phyloP scores from a whole-genome alignment of 2,797 vertebrate genomes.

The Valencia hispanica region DNA sequence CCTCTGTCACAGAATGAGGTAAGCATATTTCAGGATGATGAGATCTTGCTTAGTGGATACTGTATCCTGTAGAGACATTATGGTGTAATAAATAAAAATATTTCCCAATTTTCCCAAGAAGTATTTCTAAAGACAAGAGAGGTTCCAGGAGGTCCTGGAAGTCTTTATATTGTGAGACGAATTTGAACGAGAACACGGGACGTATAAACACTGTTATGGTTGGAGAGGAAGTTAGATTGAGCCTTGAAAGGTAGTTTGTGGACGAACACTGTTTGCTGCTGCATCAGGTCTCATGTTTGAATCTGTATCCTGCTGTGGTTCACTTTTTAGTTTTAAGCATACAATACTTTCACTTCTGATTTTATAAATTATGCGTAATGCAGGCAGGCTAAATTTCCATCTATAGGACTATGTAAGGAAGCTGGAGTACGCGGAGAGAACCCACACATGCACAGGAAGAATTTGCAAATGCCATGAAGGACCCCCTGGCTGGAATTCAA shows the following conservation, averaged over 20 bases:
- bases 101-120: conserved; percentile 30
- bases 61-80: conserved; percentile 30
- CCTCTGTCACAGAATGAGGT: not conserved
- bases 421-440: too few species aligned
- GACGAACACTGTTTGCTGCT: too few species aligned
- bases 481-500: too few species aligned
- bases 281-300: not conserved
- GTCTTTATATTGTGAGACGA: conserved; percentile 34
- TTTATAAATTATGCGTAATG: too few species aligned
- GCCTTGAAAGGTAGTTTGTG: too few species aligned
- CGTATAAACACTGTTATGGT: not conserved
- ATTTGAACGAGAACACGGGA: not conserved
- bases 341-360: too few species aligned
- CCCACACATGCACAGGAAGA: too few species aligned
- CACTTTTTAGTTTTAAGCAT: not conserved
- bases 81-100: conserved; percentile 39
- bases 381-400: too few species aligned
- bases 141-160: conserved; percentile 23
- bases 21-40: not conserved
- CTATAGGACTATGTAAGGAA: too few species aligned
- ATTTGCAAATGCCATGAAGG: too few species aligned
- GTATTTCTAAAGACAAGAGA: conserved; percentile 38
- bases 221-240: too few species aligned
- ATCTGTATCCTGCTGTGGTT: not conserved
- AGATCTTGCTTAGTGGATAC: not conserved